Percentiles rank a stretch among this genome's conserved stretches.
Conservation (phyloP, 2,888 invertebrate species). For the Plemyria rubiginata region DNA sequence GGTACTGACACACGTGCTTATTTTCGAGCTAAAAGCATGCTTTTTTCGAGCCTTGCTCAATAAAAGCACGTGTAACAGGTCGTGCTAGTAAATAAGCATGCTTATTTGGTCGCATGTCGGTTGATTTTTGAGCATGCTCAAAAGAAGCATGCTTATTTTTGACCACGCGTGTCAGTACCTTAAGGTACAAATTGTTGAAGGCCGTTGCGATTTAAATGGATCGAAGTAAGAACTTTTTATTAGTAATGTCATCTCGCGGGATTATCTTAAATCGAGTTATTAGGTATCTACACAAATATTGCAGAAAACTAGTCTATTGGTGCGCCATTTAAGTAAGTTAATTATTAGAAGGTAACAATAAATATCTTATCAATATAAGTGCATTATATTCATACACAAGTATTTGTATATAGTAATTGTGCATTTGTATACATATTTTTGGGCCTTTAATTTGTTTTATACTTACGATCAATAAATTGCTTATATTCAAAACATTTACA, state of each 20-base stretch:
- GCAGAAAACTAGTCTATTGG: constrained; percentile 68
- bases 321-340: constrained; percentile 59
- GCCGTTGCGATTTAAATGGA: constrained; percentile 21
- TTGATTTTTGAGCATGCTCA: too few species aligned
- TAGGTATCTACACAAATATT: constrained; percentile 55
- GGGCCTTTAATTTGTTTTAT: constrained; percentile 72
- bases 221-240: constrained; percentile 15
- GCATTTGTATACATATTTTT: constrained; percentile 81
- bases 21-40: too few species aligned
- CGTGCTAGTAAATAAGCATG: too few species aligned
- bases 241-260: constrained; percentile 16
- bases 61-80: too few species aligned
- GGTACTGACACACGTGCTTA: too few species aligned
- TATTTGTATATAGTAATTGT: constrained; percentile 75
- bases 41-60: too few species aligned
- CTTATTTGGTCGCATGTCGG: too few species aligned
- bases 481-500: constrained; percentile 42
- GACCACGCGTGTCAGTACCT: too few species aligned
- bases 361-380: constrained; percentile 59
- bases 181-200: constrained; percentile 18
- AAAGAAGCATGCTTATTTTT: too few species aligned
- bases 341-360: constrained; percentile 55
- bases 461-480: constrained; percentile 60
- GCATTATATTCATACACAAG: constrained; percentile 63
- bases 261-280: constrained; percentile 23